Base-by-base conservation (phyloP, 2,113 vertebrate species). In the Nannobrachium achirus region DNA sequence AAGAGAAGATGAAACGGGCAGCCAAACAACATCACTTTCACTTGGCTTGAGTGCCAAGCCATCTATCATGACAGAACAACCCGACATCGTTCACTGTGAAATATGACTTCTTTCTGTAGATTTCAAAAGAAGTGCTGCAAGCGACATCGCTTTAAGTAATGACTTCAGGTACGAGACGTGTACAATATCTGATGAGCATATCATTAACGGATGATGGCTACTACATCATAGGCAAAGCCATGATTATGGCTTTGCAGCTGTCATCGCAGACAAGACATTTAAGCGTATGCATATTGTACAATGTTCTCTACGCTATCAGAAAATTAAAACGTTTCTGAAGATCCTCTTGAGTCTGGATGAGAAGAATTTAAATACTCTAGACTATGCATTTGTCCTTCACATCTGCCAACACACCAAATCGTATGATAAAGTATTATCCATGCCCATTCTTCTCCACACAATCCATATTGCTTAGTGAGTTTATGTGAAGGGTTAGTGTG, bases 101-200 rank as follows among this genome's bases (percentile, higher is more conserved):
- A 71, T 38, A 53, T 64, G 15, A 64, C 56, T 15, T 56, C 66
- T 40, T 45, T 63, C 56, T 63, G 63, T 46, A 76, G 71, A 75
- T 73, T 18, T 46, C 15, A 6, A 25, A 33, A 50, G 39, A 48
- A 55, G 76, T 78, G 71, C 77, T 76, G 66, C 69, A 67, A 53
- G 79, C 78, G 78, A 66, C 79, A 73, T 82, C 74, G 75, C 63
- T 71, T 59, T 33, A 25, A 41, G 69, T 79, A 73, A 83, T 79
- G 68, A 68, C 66, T 57, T 56, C 61, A 50, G 8, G 57, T 33
- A 63, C 63, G 40, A 65, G 46, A 67, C 46, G 10, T 66, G 44
- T 14, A 39, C 42, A 55, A 41, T 18, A 49, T 48, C 25, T 56
- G 74, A 73, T 66, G 65, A 67, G 49, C 56, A 56, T 63, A 46